phyloP scores from a whole-genome alignment of 2,797 vertebrate species.

The Nyctalus aviator region DNA sequence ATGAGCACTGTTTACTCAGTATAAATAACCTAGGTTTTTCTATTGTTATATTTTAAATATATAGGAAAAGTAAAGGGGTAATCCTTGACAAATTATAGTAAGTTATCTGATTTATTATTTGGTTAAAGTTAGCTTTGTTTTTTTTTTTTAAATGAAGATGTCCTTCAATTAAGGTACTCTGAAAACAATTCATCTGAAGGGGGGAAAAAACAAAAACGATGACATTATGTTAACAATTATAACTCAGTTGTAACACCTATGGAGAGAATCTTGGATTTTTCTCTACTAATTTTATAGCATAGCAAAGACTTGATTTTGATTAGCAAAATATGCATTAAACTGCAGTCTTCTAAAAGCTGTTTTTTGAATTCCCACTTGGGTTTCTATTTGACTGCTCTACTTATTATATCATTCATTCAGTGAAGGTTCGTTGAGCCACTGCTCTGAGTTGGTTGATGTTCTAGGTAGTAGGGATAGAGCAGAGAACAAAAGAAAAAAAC shows the following conservation, averaged over 20 bases:
- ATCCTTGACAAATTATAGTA: background rate
- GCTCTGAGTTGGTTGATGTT: background rate
- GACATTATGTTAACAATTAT: background rate
- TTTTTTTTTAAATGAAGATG: background rate
- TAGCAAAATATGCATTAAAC: background rate
- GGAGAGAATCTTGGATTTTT: background rate
- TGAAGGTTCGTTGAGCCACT: background rate
- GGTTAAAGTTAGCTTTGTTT: background rate
- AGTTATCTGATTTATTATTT: background rate
- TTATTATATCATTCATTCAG: background rate
- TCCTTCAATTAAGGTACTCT: background rate
- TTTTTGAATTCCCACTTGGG: constrained; percentile 17
- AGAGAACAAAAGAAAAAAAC: background rate
- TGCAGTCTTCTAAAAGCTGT: background rate
- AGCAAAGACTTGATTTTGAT: background rate
- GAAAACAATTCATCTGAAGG: background rate
- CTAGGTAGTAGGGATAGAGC: background rate
- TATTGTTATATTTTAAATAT: constrained; percentile 3
- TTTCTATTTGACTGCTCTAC: background rate
- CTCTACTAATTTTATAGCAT: background rate
- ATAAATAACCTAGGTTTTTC: background rate
- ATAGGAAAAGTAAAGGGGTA: background rate
- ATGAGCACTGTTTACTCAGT: background rate
- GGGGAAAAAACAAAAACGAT: background rate
- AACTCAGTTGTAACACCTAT: background rate